These are phyloP conservation scores for Rhadinocentrus ornatus DNA, from an alignment of 2,797 vertebrate genomes.

Conservation along the genomic window DNA sequence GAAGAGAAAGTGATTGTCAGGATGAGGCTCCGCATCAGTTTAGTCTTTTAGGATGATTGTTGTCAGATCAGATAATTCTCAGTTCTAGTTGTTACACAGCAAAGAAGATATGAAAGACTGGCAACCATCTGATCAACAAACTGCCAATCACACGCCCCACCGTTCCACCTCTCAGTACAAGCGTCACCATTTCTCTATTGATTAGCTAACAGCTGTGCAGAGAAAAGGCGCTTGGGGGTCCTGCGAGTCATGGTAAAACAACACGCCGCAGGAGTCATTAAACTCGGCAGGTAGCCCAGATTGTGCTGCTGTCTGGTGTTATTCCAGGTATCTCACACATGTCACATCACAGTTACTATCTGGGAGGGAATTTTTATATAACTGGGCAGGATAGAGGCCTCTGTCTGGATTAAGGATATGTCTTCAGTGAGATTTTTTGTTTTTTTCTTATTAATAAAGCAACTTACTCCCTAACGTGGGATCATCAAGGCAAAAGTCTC, in stretches of 20 bases:
- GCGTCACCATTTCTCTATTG: background rate
- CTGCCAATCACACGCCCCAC: background rate
- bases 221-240: background rate
- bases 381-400: background rate
- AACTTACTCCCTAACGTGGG: background rate
- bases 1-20: background rate
- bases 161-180: too few relatives aligned
- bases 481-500: conserved; percentile 19
- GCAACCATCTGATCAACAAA: background rate
- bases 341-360: background rate
- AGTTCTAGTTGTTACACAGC: too few relatives aligned
- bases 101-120: background rate
- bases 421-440: conserved; percentile 9
- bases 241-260: background rate
- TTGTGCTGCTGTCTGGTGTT: background rate
- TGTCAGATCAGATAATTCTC: background rate
- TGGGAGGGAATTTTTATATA: background rate
- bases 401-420: background rate
- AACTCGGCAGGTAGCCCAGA: background rate
- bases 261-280: background rate
- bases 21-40: background rate
- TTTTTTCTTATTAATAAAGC: background rate
- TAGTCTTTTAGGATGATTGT: background rate
- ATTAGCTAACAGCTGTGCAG: background rate
- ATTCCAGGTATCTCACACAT: background rate